Percentiles rank a stretch among this genome's conserved stretches.
These are phyloP conservation scores for Argentina silus DNA, from an alignment of 2,797 vertebrate genomes.

Conservation along the genomic window DNA sequence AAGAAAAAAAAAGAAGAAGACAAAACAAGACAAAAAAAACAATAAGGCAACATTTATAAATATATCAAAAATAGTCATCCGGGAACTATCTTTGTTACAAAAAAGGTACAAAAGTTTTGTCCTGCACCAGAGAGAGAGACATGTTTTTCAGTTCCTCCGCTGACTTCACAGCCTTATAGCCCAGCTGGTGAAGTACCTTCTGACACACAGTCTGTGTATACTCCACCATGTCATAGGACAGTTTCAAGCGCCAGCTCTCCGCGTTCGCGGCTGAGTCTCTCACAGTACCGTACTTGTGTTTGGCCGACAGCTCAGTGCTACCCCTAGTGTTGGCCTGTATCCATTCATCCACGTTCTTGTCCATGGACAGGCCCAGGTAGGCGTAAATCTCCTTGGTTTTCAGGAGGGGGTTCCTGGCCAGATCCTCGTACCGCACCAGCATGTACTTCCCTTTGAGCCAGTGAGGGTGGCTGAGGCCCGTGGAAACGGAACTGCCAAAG, in stretches of 20 bases:
- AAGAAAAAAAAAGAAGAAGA: slow-evolving; percentile 38
- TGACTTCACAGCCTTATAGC: slow-evolving; percentile 85
- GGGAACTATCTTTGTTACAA: slow-evolving; percentile 82
- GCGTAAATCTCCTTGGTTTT: slow-evolving; percentile 94
- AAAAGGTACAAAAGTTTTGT: slow-evolving; percentile 90
- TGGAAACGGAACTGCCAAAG: slow-evolving; percentile 90
- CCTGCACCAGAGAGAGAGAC: slow-evolving; percentile 88
- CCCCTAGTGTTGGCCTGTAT: slow-evolving; percentile 91
- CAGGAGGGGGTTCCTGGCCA: slow-evolving; percentile 88
- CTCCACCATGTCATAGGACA: slow-evolving; percentile 92
- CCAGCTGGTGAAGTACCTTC: slow-evolving; percentile 87
- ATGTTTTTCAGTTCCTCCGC: slow-evolving; percentile 91
- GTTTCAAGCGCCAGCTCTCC: slow-evolving; percentile 92
- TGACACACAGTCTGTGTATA: slow-evolving; percentile 90
- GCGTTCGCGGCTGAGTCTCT: slow-evolving; percentile 91
- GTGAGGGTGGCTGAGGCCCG: slow-evolving; percentile 82
- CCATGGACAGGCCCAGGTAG: slow-evolving; percentile 88
- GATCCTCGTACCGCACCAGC: slow-evolving; percentile 93
- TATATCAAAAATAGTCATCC: slow-evolving; percentile 80
- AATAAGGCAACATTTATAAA: slow-evolving; percentile 93
- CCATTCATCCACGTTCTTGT: slow-evolving; percentile 89
- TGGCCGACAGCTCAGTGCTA: slow-evolving; percentile 83
- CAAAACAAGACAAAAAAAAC: slow-evolving; percentile 54
- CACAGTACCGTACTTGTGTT: slow-evolving; percentile 92
- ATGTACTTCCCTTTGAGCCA: slow-evolving; percentile 97